Conservation (phyloP, 2,797 vertebrate species). For the Manis pentadactyla region DNA sequence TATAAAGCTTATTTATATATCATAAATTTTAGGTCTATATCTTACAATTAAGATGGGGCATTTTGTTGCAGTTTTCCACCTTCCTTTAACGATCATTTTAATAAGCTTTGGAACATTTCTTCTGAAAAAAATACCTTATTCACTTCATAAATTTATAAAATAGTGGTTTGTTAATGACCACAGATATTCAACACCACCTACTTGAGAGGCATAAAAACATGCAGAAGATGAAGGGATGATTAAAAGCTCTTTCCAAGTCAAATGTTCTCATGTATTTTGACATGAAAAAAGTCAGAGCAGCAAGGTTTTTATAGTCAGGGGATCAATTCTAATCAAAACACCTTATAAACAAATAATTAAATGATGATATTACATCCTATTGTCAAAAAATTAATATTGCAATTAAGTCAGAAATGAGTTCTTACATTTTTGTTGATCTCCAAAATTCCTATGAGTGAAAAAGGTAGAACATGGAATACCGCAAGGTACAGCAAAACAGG, state of each 20-base stretch:
- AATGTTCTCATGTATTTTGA: constrained; percentile 24
- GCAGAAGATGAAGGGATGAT: background rate
- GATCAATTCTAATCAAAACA: constrained; percentile 42
- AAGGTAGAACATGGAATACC: constrained; percentile 93
- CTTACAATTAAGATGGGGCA: constrained; percentile 61
- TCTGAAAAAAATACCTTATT: constrained; percentile 57
- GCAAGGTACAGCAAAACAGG: constrained; percentile 92
- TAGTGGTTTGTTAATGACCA: constrained; percentile 52
- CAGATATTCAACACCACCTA: constrained; percentile 15
- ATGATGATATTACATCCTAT: constrained; percentile 24
- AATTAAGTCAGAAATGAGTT: constrained; percentile 63
- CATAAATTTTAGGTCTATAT: constrained; percentile 54
- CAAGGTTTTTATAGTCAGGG: background rate
- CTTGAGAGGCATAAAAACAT: background rate
- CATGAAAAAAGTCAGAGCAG: constrained; percentile 38
- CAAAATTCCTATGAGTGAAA: constrained; percentile 93
- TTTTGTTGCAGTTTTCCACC: constrained; percentile 53
- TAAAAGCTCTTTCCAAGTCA: constrained; percentile 15
- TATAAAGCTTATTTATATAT: constrained; percentile 14
- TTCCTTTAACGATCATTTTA: constrained; percentile 59
- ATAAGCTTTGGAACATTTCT: constrained; percentile 30
- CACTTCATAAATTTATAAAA: constrained; percentile 63
- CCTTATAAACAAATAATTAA: constrained; percentile 43
- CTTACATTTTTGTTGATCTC: constrained; percentile 95
- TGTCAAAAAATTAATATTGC: constrained; percentile 28